Evolutionary conservation across 2,113 vertebrate genomes (phyloP).

Genomic region (Addax nasomaculatus): DNA sequence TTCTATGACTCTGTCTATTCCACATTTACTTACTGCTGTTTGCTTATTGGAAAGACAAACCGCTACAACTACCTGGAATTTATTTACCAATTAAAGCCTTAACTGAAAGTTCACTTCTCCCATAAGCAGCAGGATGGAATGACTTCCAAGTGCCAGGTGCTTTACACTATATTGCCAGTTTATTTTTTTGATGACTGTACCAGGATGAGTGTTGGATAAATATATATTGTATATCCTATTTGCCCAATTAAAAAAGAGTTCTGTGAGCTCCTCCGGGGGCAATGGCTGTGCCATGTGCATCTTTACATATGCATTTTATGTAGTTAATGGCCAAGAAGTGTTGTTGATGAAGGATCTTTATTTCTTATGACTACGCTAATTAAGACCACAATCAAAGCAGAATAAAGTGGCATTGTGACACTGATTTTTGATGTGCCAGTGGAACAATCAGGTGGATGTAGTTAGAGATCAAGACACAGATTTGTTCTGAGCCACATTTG

Average conservation of each 20-base stretch:
- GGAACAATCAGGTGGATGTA: not conserved
- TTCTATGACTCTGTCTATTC: not conserved
- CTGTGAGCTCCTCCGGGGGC: not conserved
- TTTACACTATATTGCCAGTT: not conserved
- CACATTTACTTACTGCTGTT: not conserved
- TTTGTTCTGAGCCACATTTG: not conserved
- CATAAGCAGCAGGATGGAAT: not conserved
- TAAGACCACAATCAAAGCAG: not conserved
- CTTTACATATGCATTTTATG: not conserved
- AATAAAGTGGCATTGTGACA: not conserved
- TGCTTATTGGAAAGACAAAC: not conserved
- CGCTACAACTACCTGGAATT: not conserved
- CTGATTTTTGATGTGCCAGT: not conserved
- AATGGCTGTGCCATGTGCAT: not conserved
- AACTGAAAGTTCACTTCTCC: not conserved
- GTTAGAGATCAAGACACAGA: not conserved
- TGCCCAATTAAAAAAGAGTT: not conserved
- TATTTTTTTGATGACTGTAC: not conserved
- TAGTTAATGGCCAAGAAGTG: not conserved
- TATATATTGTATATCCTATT: not conserved
- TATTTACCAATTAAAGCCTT: slow-evolving; percentile 10
- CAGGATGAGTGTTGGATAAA: not conserved
- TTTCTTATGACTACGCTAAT: not conserved
- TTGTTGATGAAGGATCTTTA: not conserved
- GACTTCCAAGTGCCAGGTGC: not conserved